Base-by-base conservation (phyloP, 2,113 vertebrate species). In the Meles meles region DNA sequence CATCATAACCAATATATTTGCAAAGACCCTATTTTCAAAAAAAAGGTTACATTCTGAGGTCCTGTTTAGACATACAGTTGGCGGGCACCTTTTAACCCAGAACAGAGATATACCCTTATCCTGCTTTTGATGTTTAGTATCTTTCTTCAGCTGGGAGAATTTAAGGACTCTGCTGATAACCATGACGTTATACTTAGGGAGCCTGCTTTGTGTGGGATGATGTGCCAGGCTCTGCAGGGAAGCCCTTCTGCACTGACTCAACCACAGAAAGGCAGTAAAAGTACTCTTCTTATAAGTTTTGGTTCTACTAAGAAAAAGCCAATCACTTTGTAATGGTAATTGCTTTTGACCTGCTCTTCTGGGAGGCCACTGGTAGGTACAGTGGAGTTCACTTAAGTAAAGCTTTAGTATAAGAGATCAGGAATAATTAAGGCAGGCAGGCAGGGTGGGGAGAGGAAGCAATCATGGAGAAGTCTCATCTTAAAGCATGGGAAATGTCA, bases 401-500 rank as follows among this genome's bases (percentile, higher is more conserved):
- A 94, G 90, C 79, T 39, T 82, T 55, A 61, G 71, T 71, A 3
- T 79, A 83, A 96, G 93, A 95, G 96, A 95, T 86, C 59, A 95
- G 47, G 47, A 90, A 96, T 97, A 96, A 98, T 98, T 98, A 98
- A 93, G 88, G 93, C 47, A 85, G 88, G 93, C 47, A 85, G 76
- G 47, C 93, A 93, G 67, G 44, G 37, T 84, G 47, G 49, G 72
- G 55, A 90, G 84, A 80, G 93, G 86, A 97, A 97, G 90, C 94
- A 96, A 89, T 95, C 90, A 59, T 85, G 85, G 90, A 65, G 61
- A 84, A 96, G 88, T 49, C 71, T 97, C 85, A 74, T 91, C 97
- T 92, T 72, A 77, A 92, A 97, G 83, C 90, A 88, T 63, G 34
- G 90, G 79, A 98, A 98, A 98, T 98, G 97, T 97, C 98, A 98